These are phyloP conservation scores for Capra hircus DNA, from an alignment of 2,113 vertebrate genomes.

Conservation along the genomic window DNA sequence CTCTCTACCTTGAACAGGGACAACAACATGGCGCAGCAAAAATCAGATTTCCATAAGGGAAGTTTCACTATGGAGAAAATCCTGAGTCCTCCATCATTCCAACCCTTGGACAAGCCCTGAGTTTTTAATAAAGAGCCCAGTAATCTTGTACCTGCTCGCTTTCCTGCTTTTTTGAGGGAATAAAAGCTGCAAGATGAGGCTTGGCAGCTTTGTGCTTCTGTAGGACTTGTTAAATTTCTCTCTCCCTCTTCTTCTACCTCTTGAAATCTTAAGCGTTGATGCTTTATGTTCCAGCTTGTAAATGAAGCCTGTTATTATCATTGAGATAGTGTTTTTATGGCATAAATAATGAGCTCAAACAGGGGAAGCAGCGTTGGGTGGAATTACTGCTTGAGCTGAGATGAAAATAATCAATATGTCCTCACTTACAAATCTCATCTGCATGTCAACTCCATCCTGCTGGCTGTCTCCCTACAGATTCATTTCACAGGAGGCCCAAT, in stretches of 20 bases:
- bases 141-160: conserved; percentile 67
- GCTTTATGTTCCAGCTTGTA: conserved; percentile 83
- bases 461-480: conserved; percentile 81
- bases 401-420: conserved; percentile 87
- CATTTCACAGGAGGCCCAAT: conserved; percentile 81
- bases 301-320: conserved; percentile 86
- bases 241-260: conserved; percentile 73
- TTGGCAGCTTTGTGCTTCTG: conserved; percentile 76
- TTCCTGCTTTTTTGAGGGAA: conserved; percentile 66
- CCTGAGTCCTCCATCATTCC: conserved; percentile 69
- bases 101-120: conserved; percentile 51
- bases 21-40: background rate
- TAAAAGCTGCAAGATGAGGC: conserved; percentile 73
- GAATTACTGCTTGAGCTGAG: conserved; percentile 84
- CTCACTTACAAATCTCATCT: conserved; percentile 88
- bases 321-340: conserved; percentile 85
- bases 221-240: conserved; percentile 80
- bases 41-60: background rate
- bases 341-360: conserved; percentile 87
- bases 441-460: conserved; percentile 84
- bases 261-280: conserved; percentile 78
- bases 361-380: conserved; percentile 75
- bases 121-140: conserved; percentile 73
- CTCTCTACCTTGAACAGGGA: background rate
- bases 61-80: conserved; percentile 57